phyloP scores from a whole-genome alignment of 1,140 invertebrate genomes.

The Aphis craccivora region DNA sequence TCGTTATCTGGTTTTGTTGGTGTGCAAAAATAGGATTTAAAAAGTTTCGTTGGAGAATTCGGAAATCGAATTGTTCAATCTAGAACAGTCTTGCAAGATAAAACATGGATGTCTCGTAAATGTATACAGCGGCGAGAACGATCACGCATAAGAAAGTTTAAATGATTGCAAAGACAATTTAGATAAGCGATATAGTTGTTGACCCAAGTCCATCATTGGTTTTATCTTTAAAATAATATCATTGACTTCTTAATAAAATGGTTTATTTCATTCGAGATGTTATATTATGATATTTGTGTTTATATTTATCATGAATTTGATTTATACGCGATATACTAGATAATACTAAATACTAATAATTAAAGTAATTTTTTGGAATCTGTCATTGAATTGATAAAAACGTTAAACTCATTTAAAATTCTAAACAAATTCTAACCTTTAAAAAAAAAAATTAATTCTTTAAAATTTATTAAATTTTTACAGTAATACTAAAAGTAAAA shows the following conservation, averaged over 20 bases:
- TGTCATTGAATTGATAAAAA: background rate
- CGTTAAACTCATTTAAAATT: background rate
- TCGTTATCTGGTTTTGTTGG: background rate
- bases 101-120: background rate
- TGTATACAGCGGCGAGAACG: background rate
- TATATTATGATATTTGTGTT: background rate
- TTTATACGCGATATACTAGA: background rate
- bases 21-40: conserved; percentile 35
- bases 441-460: too few species aligned
- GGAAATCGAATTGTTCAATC: conserved; percentile 16
- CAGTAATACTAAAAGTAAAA: too few species aligned
- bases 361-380: background rate
- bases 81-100: background rate
- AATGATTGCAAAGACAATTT: conserved; percentile 7
- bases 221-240: background rate
- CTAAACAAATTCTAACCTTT: background rate
- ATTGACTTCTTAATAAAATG: background rate
- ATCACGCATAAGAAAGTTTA: conserved; percentile 8
- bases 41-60: background rate
- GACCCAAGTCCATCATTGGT: background rate
- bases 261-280: background rate
- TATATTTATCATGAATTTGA: background rate
- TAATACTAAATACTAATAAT: background rate
- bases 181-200: conserved; percentile 14
- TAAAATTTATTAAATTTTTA: too few species aligned